These are phyloP conservation scores for Cyprinodon diabolis DNA, from an alignment of 2,797 vertebrate species.

Conservation along the genomic window DNA sequence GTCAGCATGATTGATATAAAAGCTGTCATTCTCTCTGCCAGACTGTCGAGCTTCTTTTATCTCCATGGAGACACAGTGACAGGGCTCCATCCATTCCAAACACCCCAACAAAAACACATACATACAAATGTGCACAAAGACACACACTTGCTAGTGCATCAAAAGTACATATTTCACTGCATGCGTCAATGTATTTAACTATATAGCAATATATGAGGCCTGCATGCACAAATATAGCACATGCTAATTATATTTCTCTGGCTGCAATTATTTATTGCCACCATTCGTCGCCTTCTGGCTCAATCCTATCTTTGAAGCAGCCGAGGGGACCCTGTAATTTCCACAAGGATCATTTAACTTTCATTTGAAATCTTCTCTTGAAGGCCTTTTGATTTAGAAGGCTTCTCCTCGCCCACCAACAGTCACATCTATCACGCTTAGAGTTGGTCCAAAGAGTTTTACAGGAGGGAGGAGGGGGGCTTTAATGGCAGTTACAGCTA, in stretches of 20 bases:
- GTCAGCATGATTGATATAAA: conserved; percentile 79
- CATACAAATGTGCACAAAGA: conserved; percentile 4
- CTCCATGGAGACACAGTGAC: conserved; percentile 76
- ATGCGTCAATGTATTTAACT: conserved; percentile 4
- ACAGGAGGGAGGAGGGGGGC: not conserved
- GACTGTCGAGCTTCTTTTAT: conserved; percentile 75
- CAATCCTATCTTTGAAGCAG: conserved; percentile 39
- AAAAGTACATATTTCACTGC: conserved; percentile 11
- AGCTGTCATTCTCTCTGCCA: conserved; percentile 70
- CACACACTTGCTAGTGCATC: not conserved
- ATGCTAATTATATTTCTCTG: conserved; percentile 20
- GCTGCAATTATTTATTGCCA: conserved; percentile 37
- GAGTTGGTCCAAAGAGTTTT: conserved; percentile 31
- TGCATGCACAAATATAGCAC: conserved; percentile 27
- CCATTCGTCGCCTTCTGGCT: conserved; percentile 23
- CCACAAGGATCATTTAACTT: conserved; percentile 58
- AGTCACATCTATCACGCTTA: conserved; percentile 35
- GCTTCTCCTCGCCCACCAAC: conserved; percentile 27
- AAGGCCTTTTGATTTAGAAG: conserved; percentile 41
- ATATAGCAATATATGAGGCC: conserved; percentile 3
- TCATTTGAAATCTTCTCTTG: conserved; percentile 46
- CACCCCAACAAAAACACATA: conserved; percentile 23
- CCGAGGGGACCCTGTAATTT: conserved; percentile 18
- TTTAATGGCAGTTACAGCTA: conserved; percentile 42
- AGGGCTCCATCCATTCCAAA: conserved; percentile 69